phyloP scores from a whole-genome alignment of 2,888 invertebrate species.

The Palloptera scutellata region DNA sequence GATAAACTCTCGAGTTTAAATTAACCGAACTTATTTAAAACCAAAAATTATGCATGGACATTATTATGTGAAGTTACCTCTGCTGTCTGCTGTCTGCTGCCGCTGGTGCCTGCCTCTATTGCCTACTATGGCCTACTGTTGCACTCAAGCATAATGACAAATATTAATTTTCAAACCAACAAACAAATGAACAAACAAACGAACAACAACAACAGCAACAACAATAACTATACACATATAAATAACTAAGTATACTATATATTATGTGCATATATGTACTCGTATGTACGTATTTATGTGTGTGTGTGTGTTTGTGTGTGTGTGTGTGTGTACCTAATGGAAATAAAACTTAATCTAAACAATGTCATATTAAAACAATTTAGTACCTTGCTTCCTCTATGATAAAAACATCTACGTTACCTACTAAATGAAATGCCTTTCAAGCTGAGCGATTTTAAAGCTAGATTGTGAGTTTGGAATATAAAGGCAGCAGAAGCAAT shows the following conservation, averaged over 20 bases:
- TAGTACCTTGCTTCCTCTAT: neutral
- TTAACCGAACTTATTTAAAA: slow-evolving; percentile 50
- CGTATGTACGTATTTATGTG: too few species aligned
- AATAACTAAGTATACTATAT: too few species aligned
- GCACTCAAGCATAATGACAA: slow-evolving; percentile 38
- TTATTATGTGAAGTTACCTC: slow-evolving; percentile 44
- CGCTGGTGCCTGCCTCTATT: too few species aligned
- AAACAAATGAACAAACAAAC: too few species aligned
- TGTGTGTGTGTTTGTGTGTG: neutral
- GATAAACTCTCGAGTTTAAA: slow-evolving; percentile 44
- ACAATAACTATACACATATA: neutral
- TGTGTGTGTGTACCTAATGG: too few species aligned
- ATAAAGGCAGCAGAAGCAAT: neutral
- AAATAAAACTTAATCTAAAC: too few species aligned
- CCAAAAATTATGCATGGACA: slow-evolving; percentile 58
- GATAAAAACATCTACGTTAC: neutral
- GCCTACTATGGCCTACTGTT: too few species aligned
- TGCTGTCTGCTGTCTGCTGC: neutral
- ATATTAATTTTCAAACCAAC: slow-evolving; percentile 47
- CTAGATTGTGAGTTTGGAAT: neutral
- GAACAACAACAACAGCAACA: slow-evolving; percentile 26
- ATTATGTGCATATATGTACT: too few species aligned
- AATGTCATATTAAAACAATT: neutral
- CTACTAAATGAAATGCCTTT: neutral
- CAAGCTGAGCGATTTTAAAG: neutral